Evolutionary conservation across 2,113 vertebrate species (phyloP).

Genomic region (Megaceryle torquata): DNA sequence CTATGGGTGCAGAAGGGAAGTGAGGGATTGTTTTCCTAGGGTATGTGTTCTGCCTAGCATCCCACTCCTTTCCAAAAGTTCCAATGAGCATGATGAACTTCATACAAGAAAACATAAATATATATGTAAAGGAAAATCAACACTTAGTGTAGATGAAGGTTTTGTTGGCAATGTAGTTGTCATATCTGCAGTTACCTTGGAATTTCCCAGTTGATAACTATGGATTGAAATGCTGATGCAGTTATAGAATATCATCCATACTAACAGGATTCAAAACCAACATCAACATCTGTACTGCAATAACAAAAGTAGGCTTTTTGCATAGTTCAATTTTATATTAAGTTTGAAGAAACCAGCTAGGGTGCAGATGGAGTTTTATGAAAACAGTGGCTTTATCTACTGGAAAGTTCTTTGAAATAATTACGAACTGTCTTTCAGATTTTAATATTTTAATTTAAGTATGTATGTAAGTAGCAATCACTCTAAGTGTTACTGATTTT

Average conservation of each 20-base stretch:
- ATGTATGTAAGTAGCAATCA: neutral
- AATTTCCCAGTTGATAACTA: neutral
- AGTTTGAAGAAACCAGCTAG: neutral
- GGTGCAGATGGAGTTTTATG: neutral
- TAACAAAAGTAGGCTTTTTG: neutral
- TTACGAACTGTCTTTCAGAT: neutral
- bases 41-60: neutral
- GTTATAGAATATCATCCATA: neutral
- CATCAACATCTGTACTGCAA: neutral
- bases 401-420: neutral
- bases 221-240: neutral
- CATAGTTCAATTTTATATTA: neutral
- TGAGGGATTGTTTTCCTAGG: neutral
- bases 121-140: neutral
- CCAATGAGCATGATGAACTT: neutral
- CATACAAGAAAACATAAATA: neutral
- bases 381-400: neutral
- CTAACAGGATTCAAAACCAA: neutral
- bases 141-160: neutral
- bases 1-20: neutral
- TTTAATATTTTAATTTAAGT: neutral
- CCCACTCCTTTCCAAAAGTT: neutral
- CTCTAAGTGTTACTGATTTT: neutral
- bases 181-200: neutral
- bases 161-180: neutral